phyloP scores from a whole-genome alignment of 2,888 invertebrate genomes.

The Conomelus anceps region DNA sequence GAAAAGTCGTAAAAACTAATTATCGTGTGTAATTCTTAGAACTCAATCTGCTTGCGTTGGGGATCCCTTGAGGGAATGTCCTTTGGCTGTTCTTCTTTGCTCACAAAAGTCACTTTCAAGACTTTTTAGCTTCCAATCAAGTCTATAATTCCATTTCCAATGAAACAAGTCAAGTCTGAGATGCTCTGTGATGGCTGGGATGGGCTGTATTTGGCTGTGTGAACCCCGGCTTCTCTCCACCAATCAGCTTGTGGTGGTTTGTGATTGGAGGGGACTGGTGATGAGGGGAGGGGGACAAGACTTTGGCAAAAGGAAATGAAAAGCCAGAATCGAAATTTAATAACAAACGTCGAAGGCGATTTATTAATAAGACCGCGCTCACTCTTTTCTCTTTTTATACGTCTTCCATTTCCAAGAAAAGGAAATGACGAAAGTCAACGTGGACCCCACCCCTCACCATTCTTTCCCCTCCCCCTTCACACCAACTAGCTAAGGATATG shows the following conservation, averaged over 20 bases:
- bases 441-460: neutral
- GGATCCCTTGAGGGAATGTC: neutral
- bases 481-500: neutral
- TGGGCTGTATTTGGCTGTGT: neutral
- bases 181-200: neutral
- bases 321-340: neutral
- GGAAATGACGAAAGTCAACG: neutral
- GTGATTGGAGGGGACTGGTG: neutral
- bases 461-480: neutral
- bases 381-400: neutral
- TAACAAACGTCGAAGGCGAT: neutral
- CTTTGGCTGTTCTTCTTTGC: neutral
- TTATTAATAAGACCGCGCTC: neutral
- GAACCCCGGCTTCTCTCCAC: neutral
- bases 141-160: neutral
- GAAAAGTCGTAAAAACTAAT: neutral
- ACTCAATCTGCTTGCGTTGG: neutral
- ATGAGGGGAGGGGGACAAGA: neutral
- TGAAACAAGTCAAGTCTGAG: neutral
- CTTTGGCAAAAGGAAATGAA: neutral
- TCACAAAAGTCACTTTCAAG: neutral
- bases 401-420: neutral
- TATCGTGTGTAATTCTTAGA: neutral
- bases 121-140: neutral
- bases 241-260: neutral